Conservation (phyloP, 2,797 vertebrate species). For the Lutjanus argentimaculatus region DNA sequence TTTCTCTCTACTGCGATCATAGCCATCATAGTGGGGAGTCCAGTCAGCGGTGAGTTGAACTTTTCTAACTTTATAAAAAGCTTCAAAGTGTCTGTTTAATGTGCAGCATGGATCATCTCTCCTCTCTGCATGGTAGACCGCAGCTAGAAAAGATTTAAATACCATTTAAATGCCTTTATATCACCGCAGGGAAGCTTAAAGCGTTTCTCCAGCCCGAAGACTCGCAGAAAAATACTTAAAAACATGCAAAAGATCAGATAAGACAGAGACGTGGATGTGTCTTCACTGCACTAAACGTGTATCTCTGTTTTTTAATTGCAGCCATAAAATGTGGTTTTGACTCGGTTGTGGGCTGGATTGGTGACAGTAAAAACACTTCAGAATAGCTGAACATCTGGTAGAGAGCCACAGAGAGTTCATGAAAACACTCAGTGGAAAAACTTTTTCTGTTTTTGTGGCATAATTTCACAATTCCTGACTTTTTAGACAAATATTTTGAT, state of each 20-base stretch:
- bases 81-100: background rate
- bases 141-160: constrained; percentile 23
- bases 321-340: constrained; percentile 4
- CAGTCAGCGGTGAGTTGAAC: constrained; percentile 66
- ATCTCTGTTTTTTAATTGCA: background rate
- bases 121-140: background rate
- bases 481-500: background rate
- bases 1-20: constrained; percentile 44
- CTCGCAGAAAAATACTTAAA: background rate
- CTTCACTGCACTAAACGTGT: background rate
- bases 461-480: background rate
- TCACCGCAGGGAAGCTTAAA: background rate
- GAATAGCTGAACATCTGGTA: too few species aligned
- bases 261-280: background rate
- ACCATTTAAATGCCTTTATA: background rate
- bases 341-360: background rate
- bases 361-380: constrained; percentile 8
- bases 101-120: background rate
- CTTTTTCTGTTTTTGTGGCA: background rate
- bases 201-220: background rate
- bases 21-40: constrained; percentile 36
- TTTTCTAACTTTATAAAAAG: background rate
- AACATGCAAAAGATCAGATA: background rate
- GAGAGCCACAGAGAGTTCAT: background rate
- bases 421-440: background rate